Conservation (phyloP, 2,113 vertebrate genomes). For the Scartelaos histophorus region DNA sequence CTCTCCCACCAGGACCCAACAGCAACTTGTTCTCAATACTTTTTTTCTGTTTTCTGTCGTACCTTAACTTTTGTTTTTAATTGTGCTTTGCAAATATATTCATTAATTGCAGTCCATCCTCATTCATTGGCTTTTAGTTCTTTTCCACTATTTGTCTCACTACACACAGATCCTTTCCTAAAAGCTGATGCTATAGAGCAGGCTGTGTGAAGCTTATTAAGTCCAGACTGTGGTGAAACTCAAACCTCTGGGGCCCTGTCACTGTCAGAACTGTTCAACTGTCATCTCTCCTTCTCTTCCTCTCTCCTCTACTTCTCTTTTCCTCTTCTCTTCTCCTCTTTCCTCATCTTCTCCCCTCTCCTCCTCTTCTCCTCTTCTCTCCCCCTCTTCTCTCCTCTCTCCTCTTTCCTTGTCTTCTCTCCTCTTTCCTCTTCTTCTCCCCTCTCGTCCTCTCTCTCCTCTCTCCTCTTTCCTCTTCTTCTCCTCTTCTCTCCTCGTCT, state of each 20-base stretch:
- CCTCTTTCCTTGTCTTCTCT: too few species aligned
- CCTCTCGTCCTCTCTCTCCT: too few species aligned
- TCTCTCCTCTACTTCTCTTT: neutral
- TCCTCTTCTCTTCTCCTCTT: too few species aligned
- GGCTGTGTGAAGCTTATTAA: slow-evolving; percentile 23
- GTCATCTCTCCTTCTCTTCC: neutral
- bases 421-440: too few species aligned
- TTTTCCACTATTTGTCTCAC: neutral
- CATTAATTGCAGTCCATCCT: neutral
- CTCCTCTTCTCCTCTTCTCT: too few species aligned
- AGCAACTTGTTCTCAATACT: too few species aligned
- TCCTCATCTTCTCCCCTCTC: too few species aligned
- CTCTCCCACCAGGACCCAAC: too few species aligned
- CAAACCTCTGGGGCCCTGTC: slow-evolving; percentile 17
- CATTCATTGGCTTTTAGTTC: neutral
- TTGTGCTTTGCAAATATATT: too few species aligned
- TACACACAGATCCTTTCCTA: neutral
- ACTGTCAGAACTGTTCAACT: slow-evolving; percentile 30
- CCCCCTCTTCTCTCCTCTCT: too few species aligned
- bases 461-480: neutral
- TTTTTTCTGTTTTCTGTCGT: too few species aligned
- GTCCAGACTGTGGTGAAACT: slow-evolving; percentile 20
- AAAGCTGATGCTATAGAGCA: neutral
- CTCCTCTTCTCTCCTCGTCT: neutral
- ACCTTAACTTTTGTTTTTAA: too few species aligned